Percentiles rank a stretch among this genome's conserved stretches.
Conservation (phyloP, 2,797 vertebrate genomes). For the Falco berigora region DNA sequence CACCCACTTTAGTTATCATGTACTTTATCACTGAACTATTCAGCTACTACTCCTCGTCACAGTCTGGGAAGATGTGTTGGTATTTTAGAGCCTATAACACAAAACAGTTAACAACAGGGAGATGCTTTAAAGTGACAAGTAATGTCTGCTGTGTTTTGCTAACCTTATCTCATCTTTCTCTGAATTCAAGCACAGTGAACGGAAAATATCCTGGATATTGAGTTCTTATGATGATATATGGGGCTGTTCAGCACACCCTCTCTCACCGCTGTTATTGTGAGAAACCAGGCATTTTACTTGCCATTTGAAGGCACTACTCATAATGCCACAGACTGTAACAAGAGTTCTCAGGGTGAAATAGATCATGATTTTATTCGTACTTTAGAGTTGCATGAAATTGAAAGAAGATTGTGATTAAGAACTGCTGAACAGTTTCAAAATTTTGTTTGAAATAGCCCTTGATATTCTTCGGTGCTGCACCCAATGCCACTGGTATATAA, state of each 20-base stretch:
- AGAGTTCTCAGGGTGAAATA: neutral
- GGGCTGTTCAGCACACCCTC: neutral
- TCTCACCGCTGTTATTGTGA: neutral
- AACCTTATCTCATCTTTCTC: constrained; percentile 9
- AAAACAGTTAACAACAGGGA: neutral
- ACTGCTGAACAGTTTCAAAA: neutral
- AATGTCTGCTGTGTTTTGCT: constrained; percentile 47
- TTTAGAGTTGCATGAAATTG: neutral
- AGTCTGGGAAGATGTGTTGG: neutral
- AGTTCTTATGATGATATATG: constrained; percentile 39
- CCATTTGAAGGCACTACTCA: neutral
- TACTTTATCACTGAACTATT: neutral
- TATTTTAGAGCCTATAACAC: neutral
- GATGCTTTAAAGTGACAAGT: constrained; percentile 35
- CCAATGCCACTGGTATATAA: neutral
- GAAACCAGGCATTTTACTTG: neutral
- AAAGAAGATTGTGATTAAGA: constrained; percentile 16
- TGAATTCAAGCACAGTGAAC: neutral
- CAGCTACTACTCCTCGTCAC: neutral
- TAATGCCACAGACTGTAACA: neutral
- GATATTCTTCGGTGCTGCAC: neutral
- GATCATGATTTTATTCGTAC: constrained; percentile 12
- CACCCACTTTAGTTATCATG: neutral
- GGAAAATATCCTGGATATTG: constrained; percentile 13
- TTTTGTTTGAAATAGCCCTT: neutral